Evolutionary conservation across 2,113 vertebrate genomes (phyloP).

Genomic region (Chaetops frenatus): DNA sequence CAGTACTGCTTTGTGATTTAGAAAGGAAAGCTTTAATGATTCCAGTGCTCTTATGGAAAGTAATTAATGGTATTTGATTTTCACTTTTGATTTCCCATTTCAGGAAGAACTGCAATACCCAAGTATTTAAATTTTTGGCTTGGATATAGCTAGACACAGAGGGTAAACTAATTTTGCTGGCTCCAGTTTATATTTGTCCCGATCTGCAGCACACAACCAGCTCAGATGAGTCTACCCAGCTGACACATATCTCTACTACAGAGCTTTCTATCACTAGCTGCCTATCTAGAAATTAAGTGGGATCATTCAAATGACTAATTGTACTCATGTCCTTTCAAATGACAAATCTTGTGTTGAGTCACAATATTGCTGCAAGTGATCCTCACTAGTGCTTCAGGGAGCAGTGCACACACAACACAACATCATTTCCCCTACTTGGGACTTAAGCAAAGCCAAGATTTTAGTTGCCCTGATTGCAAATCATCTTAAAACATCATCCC

Average conservation of each 20-base stretch:
- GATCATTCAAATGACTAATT: background rate
- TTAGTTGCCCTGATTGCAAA: background rate
- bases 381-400: background rate
- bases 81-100: background rate
- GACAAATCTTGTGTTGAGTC: background rate
- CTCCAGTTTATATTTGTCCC: background rate
- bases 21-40: background rate
- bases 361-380: background rate
- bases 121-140: background rate
- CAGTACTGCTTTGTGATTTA: background rate
- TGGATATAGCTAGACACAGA: background rate
- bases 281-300: background rate
- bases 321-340: background rate
- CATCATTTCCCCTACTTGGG: accelerated
- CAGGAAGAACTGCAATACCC: background rate
- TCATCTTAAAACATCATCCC: background rate
- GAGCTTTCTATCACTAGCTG: background rate
- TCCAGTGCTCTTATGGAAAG: background rate
- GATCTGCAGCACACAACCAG: background rate
- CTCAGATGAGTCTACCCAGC: background rate
- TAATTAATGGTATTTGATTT: background rate
- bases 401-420: background rate
- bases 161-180: background rate
- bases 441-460: background rate
- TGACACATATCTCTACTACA: background rate